Percentiles rank a stretch among this genome's conserved stretches.
phyloP scores from a whole-genome alignment of 2,113 vertebrate species.

The Butorides virescens region DNA sequence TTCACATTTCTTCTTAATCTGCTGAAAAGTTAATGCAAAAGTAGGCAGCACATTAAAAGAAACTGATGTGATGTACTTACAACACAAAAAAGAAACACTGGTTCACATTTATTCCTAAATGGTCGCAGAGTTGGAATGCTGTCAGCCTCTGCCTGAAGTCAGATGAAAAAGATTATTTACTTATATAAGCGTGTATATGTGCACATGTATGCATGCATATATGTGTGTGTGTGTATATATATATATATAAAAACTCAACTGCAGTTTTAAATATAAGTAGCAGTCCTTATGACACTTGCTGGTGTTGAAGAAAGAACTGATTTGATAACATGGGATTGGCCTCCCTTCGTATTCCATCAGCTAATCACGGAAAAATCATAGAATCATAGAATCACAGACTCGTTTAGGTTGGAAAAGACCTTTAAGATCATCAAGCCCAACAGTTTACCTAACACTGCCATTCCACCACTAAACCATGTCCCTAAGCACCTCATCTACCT shows the following conservation, averaged over 20 bases:
- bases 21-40: not conserved
- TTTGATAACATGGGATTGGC: not conserved
- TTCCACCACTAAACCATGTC: no score
- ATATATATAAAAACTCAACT: not conserved
- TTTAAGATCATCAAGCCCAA: no score
- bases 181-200: not conserved
- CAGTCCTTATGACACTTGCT: not conserved
- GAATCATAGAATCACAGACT: no score
- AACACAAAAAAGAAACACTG: constrained; percentile 75
- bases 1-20: not conserved
- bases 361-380: not conserved
- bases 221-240: no score
- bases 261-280: not conserved
- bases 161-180: not conserved
- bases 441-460: no score
- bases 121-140: constrained; percentile 47
- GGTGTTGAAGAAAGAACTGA: not conserved
- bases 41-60: not conserved
- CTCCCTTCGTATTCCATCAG: not conserved
- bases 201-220: no score
- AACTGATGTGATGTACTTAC: constrained; percentile 54
- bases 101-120: constrained; percentile 76
- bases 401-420: no score
- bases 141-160: constrained; percentile 74
- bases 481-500: no score